phyloP scores from a whole-genome alignment of 2,797 vertebrate genomes.

The Sebastes itinus region DNA sequence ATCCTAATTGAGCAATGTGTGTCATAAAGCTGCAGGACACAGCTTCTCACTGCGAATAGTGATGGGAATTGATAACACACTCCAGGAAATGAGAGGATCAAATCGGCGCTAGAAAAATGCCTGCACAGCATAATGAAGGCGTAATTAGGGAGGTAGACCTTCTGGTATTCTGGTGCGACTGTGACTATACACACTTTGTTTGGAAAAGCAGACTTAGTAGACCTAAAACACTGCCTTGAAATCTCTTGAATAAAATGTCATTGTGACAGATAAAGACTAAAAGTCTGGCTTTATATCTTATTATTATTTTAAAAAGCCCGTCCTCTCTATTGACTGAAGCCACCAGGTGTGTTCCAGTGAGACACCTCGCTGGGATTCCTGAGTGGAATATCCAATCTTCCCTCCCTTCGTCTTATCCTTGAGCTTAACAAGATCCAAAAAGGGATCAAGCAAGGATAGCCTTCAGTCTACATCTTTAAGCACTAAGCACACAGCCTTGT shows the following conservation, averaged over 20 bases:
- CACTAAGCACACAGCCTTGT: slow-evolving; percentile 47
- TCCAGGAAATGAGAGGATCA: slow-evolving; percentile 63
- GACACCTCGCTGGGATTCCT: slow-evolving; percentile 38
- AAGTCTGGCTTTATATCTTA: background rate
- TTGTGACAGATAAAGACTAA: background rate
- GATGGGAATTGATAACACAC: slow-evolving; percentile 72
- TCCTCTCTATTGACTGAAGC: slow-evolving; percentile 29
- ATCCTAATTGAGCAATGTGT: slow-evolving; percentile 72
- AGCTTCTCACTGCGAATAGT: slow-evolving; percentile 49
- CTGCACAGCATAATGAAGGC: slow-evolving; percentile 44
- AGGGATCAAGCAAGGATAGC: slow-evolving; percentile 57
- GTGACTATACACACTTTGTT: slow-evolving; percentile 4
- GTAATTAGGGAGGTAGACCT: slow-evolving; percentile 33
- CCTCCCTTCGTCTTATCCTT: slow-evolving; percentile 49
- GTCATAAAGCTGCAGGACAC: slow-evolving; percentile 67
- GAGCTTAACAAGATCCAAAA: slow-evolving; percentile 65
- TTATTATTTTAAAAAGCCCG: background rate
- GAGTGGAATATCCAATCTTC: slow-evolving; percentile 48
- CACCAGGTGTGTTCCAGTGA: slow-evolving; percentile 34
- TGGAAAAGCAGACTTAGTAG: background rate
- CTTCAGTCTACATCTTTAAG: slow-evolving; percentile 63
- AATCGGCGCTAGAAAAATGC: slow-evolving; percentile 44
- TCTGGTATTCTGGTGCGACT: slow-evolving; percentile 17
- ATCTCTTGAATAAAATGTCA: slow-evolving; percentile 1
- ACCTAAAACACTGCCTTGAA: background rate